Evolutionary conservation across 2,113 vertebrate species (phyloP), one percentile per base, ranked within the genome.

Genomic region (Rhodinocichla rosea): DNA sequence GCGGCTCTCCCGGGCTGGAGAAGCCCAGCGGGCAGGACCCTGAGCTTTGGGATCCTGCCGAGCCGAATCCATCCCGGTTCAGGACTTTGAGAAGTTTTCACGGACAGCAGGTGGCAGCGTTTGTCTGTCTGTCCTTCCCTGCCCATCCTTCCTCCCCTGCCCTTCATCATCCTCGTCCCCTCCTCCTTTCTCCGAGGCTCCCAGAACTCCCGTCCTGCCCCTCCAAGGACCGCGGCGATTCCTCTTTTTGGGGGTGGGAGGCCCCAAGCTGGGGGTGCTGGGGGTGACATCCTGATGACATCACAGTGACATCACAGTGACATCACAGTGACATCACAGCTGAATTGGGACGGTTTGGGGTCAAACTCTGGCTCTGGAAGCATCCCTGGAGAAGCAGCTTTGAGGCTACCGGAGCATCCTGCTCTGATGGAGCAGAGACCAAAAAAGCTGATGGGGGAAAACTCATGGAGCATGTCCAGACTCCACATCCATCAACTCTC

Each of bases 31-130:
- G n/a, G 7, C 15, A n/a, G 1, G 15, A 49, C 14, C 13, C 33
- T 0, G 6, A 13, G 45, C 22, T 50, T 32, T 5, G 42, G 55
- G 27, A 20, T 5, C 4, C 1, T 0, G 14, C 15, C 4, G 21
- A 15, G 30, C 26, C 4, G 32, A 28, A 22, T 30, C 52, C 84
- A 50, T 9, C 45, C 45, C 18, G 0, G 11, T 10, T 45, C 59
- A 5, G 21, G 30, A 37, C 32, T 53, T 2, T 1, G 56, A 37
- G 53, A 64, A 24, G 63, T 7, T 68, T 39, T 37, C 10, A 4
- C 1, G 75, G 86, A 55, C 94, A 83, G 83, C 83, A 95, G 96
- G 83, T 93, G 96, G 96, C 93, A 90, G 89, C 86, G 67, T 89
- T 67, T 39, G 15, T 33, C 79, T 35, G 32, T 50, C 76, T 21